Evolutionary conservation across 2,888 invertebrate species (phyloP).

Genomic region (Lydus trimaculatus): DNA sequence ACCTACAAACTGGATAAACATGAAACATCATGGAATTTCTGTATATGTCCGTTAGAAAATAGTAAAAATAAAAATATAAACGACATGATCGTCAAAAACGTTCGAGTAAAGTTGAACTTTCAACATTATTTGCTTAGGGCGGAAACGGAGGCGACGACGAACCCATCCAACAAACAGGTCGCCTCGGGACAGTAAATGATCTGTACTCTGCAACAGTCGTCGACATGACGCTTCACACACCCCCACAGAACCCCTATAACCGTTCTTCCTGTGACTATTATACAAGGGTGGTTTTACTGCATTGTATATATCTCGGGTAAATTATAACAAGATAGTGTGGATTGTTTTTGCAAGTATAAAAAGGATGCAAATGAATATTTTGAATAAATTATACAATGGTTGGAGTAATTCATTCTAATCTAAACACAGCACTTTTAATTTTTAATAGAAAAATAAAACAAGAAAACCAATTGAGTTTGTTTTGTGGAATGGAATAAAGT

Average conservation of each 20-base stretch:
- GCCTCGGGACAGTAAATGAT: conserved; percentile 35
- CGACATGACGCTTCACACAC: not conserved
- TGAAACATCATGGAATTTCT: not conserved
- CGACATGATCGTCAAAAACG: conserved; percentile 15
- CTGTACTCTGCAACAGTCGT: conserved; percentile 15
- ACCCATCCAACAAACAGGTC: conserved; percentile 35
- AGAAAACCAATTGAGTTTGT: not conserved
- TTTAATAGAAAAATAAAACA: too few relatives aligned
- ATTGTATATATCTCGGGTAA: not conserved
- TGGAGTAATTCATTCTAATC: too few relatives aligned
- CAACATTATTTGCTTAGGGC: conserved; percentile 30
- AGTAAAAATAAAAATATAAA: not conserved
- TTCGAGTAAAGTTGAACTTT: conserved; percentile 25
- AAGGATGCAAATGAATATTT: not conserved
- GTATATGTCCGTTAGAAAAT: not conserved
- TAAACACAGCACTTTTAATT: too few relatives aligned
- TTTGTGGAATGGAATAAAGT: not conserved
- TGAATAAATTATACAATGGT: not conserved
- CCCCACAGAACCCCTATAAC: not conserved
- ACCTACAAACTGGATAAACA: too few relatives aligned
- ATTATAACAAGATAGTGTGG: not conserved
- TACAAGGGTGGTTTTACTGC: not conserved
- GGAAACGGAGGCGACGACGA: conserved; percentile 31
- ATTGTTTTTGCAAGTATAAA: not conserved
- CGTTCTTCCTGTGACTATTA: not conserved